Percentiles rank a stretch among this genome's conserved stretches.
phyloP scores from a whole-genome alignment of 2,888 invertebrate species.

The Thereva nobilitata region DNA sequence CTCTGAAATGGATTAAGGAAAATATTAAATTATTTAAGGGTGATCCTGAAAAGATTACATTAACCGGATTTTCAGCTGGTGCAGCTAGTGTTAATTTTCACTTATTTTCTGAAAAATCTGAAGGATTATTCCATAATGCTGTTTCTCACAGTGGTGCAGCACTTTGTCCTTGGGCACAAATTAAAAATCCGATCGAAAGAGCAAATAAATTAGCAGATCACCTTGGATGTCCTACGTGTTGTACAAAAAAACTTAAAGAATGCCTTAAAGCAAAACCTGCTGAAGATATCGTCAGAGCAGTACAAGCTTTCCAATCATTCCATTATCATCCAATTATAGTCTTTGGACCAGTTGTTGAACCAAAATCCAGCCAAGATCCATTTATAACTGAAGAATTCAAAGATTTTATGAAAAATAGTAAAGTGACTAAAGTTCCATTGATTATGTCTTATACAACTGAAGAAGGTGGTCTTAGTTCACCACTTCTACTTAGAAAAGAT shows the following conservation, averaged over 20 bases:
- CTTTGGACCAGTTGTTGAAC: conserved; percentile 70
- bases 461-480: conserved; percentile 68
- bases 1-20: conserved; percentile 69
- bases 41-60: conserved; percentile 69
- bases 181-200: conserved; percentile 63
- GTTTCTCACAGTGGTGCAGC: conserved; percentile 71
- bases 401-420: conserved; percentile 62
- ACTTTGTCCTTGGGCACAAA: conserved; percentile 63
- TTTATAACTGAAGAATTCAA: conserved; percentile 69
- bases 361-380: conserved; percentile 58
- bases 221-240: not conserved
- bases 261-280: conserved; percentile 67
- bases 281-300: conserved; percentile 62
- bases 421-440: conserved; percentile 67
- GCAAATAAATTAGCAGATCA: conserved; percentile 63
- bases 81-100: conserved; percentile 76
- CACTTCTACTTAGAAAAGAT: conserved; percentile 47
- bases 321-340: conserved; percentile 67
- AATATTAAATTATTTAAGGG: conserved; percentile 75
- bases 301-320: conserved; percentile 48
- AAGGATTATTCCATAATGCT: conserved; percentile 44
- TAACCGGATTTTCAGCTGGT: conserved; percentile 74
- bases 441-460: conserved; percentile 68
- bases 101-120: conserved; percentile 67
- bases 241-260: conserved; percentile 43